Conservation (phyloP, 2,797 vertebrate species). For the Alcedo atthis region DNA sequence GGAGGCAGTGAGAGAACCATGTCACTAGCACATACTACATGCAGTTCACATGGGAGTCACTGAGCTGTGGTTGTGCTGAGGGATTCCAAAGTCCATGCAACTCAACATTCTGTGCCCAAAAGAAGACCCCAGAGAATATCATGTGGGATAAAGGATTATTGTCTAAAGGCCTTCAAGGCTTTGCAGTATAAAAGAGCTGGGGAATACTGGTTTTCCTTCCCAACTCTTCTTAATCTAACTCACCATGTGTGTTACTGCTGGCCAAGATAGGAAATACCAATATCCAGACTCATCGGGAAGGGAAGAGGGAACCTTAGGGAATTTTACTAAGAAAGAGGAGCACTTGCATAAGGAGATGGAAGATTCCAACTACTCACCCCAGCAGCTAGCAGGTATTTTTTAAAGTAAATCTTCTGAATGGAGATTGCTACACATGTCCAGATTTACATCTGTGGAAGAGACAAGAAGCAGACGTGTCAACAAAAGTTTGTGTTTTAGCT, state of each 20-base stretch:
- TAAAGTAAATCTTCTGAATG: neutral
- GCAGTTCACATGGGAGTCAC: neutral
- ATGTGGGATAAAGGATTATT: neutral
- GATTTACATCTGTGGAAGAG: neutral
- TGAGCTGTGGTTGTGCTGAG: neutral
- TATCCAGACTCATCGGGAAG: neutral
- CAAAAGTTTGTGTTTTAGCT: neutral
- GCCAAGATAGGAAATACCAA: neutral
- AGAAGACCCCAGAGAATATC: neutral
- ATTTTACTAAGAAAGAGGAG: neutral
- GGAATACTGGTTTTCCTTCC: neutral
- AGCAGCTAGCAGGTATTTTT: neutral
- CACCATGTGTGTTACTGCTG: neutral
- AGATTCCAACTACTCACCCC: neutral
- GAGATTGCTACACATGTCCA: neutral
- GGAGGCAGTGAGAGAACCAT: neutral
- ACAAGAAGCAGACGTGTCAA: neutral
- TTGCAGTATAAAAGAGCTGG: neutral
- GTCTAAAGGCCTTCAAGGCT: neutral
- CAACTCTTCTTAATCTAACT: neutral
- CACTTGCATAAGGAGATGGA: neutral
- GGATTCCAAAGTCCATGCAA: neutral
- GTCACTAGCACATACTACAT: neutral
- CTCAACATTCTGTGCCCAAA: neutral
- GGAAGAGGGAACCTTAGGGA: neutral